Conservation (phyloP, 2,888 invertebrate genomes). For the Caenorhabditis sp. region DNA sequence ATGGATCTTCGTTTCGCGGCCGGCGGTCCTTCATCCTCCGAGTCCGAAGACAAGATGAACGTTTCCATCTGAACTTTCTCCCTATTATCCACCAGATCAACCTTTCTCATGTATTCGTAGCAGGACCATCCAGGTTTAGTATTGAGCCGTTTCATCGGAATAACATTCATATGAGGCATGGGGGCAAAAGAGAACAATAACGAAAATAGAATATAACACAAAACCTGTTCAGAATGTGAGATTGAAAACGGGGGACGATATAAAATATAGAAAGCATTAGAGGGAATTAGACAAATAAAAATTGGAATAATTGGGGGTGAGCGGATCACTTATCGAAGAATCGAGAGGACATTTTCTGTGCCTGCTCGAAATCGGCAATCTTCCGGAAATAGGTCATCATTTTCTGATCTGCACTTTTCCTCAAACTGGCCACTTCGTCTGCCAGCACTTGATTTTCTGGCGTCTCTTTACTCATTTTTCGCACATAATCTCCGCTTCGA, state of each 20-base stretch:
- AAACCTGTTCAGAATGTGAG: constrained; percentile 44
- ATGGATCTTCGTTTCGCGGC: constrained; percentile 43
- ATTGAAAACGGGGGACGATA: constrained; percentile 33
- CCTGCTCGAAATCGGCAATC: constrained; percentile 41
- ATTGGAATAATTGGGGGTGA: background rate
- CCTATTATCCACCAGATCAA: too few relatives aligned
- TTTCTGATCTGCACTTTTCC: constrained; percentile 46
- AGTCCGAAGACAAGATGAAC: constrained; percentile 54
- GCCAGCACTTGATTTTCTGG: constrained; percentile 36
- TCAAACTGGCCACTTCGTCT: constrained; percentile 29
- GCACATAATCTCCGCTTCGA: constrained; percentile 35
- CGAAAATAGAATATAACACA: constrained; percentile 33
- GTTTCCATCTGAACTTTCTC: constrained; percentile 30
- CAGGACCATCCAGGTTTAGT: background rate
- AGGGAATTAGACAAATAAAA: background rate
- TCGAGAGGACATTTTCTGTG: constrained; percentile 38
- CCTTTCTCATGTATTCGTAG: background rate
- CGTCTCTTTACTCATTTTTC: constrained; percentile 11
- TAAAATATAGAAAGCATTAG: constrained; percentile 10
- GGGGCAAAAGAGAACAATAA: constrained; percentile 22
- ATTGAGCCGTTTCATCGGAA: background rate
- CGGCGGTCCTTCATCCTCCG: constrained; percentile 15
- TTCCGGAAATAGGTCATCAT: constrained; percentile 49
- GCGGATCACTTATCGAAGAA: constrained; percentile 28
- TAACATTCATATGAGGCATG: constrained; percentile 4